A percentile compares a stretch with the other conserved stretches of the same genome.
These are phyloP conservation scores for Deroptyus accipitrinus DNA, from an alignment of 2,113 vertebrate species.

Conservation along the genomic window DNA sequence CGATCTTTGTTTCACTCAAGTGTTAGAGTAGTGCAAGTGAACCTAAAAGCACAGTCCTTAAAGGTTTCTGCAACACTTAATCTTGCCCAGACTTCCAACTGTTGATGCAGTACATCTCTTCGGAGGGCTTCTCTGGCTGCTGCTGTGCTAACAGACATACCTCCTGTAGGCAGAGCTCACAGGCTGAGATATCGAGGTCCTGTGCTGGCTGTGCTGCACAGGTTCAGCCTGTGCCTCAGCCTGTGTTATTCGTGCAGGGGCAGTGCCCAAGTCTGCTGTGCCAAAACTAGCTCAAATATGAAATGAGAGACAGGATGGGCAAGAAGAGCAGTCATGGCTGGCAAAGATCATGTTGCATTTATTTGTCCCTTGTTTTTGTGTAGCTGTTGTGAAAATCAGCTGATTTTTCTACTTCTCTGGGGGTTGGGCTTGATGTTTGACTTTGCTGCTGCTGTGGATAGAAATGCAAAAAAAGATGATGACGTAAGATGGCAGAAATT, in stretches of 20 bases:
- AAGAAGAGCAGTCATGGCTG: neutral
- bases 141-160: neutral
- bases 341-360: neutral
- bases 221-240: neutral
- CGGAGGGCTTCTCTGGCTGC: neutral
- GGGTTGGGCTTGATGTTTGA: neutral
- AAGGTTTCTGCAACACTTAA: neutral
- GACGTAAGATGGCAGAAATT: neutral
- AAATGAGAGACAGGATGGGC: neutral
- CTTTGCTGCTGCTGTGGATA: neutral
- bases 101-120: neutral
- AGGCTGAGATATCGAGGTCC: neutral
- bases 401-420: neutral
- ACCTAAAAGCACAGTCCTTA: neutral
- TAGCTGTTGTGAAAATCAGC: neutral
- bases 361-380: neutral
- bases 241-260: fast-evolving
- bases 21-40: fast-evolving
- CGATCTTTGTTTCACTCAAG: neutral
- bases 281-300: neutral
- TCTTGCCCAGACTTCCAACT: neutral
- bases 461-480: neutral
- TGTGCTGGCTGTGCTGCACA: neutral
- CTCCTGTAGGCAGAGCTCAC: fast-evolving
- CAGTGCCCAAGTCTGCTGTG: neutral